A percentile compares a stretch with the other conserved stretches of the same genome.
These are phyloP conservation scores for Anarsia innoxiella DNA, from an alignment of 2,888 invertebrate genomes.

Conservation along the genomic window DNA sequence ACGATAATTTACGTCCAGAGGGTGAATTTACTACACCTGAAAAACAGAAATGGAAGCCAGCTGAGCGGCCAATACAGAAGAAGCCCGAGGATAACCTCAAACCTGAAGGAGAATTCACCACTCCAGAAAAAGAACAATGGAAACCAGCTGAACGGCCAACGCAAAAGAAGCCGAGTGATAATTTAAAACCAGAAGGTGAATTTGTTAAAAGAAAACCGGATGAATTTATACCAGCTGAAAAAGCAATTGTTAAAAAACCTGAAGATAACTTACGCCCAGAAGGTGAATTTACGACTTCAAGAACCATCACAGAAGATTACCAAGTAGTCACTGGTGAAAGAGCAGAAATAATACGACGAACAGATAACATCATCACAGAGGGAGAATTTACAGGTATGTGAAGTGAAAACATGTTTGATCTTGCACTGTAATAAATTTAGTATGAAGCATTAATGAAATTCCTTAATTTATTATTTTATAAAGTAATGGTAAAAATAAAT, in stretches of 20 bases:
- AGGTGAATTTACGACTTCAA: conserved; percentile 73
- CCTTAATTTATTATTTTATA: background rate
- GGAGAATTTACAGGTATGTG: conserved; percentile 81
- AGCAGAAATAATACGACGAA: conserved; percentile 77
- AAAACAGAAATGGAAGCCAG: conserved; percentile 43
- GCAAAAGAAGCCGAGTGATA: conserved; percentile 71
- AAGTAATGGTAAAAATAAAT: background rate
- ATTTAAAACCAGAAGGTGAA: conserved; percentile 67
- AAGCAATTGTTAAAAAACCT: conserved; percentile 59
- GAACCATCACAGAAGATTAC: conserved; percentile 73
- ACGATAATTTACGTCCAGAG: conserved; percentile 60
- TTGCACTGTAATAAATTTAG: background rate
- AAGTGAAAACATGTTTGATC: too few relatives aligned
- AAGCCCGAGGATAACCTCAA: conserved; percentile 64
- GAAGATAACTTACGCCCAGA: conserved; percentile 72
- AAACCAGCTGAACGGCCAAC: conserved; percentile 61
- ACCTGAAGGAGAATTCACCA: conserved; percentile 63
- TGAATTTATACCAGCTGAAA: conserved; percentile 52
- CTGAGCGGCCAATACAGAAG: conserved; percentile 64
- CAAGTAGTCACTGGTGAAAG: conserved; percentile 77
- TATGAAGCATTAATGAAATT: background rate
- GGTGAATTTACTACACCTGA: conserved; percentile 54
- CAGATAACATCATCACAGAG: conserved; percentile 79
- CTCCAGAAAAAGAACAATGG: conserved; percentile 31
- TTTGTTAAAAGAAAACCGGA: conserved; percentile 45